Conservation (phyloP, 2,797 vertebrate species). For the Alectoris magna region DNA sequence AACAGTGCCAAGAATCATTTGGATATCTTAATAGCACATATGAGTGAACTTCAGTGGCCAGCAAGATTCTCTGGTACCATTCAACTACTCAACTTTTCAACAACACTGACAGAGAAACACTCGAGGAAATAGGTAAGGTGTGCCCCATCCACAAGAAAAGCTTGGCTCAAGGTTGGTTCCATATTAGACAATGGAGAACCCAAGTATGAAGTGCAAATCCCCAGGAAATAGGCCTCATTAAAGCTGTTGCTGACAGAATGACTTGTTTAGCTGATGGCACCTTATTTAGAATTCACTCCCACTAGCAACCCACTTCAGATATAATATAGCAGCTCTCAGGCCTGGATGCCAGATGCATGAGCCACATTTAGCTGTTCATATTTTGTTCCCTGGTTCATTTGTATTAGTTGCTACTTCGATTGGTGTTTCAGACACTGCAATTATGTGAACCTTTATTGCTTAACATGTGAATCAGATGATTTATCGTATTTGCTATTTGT, state of each 20-base stretch:
- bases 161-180: neutral
- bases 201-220: neutral
- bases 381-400: slow-evolving; percentile 20
- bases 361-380: slow-evolving; percentile 6
- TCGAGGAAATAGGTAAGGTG: neutral
- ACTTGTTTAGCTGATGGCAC: slow-evolving; percentile 30
- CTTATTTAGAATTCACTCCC: slow-evolving; percentile 50
- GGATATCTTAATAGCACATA: neutral
- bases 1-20: fast-evolving
- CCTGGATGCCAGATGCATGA: neutral
- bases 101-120: neutral
- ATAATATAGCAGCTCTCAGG: slow-evolving; percentile 11
- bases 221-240: slow-evolving; percentile 15
- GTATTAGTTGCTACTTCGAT: neutral
- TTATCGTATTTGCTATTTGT: neutral
- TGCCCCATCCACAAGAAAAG: neutral
- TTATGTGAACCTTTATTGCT: slow-evolving; percentile 5
- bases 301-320: slow-evolving; percentile 32
- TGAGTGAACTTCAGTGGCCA: neutral
- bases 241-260: neutral
- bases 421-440: neutral
- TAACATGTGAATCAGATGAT: neutral
- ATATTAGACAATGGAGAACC: neutral
- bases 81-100: neutral
- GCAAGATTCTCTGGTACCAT: neutral